A percentile compares a stretch with the other conserved stretches of the same genome.
phyloP scores from a whole-genome alignment of 2,797 vertebrate species.

The Protonibea diacanthus region DNA sequence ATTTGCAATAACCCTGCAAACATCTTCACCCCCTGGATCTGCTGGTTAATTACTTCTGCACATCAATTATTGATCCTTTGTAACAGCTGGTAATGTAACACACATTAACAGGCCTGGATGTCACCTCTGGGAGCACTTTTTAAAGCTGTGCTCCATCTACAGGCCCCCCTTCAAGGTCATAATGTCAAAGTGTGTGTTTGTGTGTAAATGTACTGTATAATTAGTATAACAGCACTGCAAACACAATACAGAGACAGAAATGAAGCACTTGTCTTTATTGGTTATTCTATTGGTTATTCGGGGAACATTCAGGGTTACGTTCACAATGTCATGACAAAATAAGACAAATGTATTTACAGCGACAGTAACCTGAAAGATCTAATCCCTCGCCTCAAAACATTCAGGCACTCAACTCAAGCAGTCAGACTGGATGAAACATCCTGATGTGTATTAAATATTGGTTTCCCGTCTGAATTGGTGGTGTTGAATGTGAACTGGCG shows the following conservation, averaged over 20 bases:
- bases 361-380: background rate
- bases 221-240: background rate
- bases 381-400: background rate
- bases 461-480: background rate
- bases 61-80: constrained; percentile 26
- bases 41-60: constrained; percentile 17
- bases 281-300: background rate
- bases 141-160: background rate
- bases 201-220: background rate
- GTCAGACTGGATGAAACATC: background rate
- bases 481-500: background rate
- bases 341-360: constrained; percentile 25
- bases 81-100: constrained; percentile 25
- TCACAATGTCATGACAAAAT: constrained; percentile 6
- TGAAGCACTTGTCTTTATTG: constrained; percentile 11
- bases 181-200: background rate
- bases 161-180: background rate
- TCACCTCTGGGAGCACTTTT: background rate
- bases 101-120: background rate
- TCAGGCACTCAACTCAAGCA: background rate
- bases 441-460: background rate
- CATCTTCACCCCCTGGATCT: background rate
- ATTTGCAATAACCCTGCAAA: constrained; percentile 4
- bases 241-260: background rate
- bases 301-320: background rate